A percentile compares a stretch with the other conserved stretches of the same genome.
phyloP scores from a whole-genome alignment of 1,140 invertebrate genomes.

The Antheraea mylitta region DNA sequence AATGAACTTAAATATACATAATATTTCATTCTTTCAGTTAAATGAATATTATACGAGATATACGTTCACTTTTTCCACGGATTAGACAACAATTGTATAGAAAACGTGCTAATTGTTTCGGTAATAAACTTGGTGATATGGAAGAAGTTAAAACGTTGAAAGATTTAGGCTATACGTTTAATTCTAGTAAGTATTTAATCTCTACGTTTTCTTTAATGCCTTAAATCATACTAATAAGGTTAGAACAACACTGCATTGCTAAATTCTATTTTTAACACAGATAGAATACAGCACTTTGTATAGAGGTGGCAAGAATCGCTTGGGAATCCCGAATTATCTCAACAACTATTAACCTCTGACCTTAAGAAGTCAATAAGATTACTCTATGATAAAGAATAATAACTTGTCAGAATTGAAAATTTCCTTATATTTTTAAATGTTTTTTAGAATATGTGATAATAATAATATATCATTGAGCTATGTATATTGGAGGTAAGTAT shows the following conservation, averaged over 20 bases:
- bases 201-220: neutral
- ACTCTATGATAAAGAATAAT: neutral
- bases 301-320: too few species aligned
- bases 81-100: neutral
- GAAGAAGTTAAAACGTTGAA: constrained; percentile 30
- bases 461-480: too few species aligned
- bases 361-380: neutral
- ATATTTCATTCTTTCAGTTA: neutral
- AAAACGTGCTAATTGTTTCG: constrained; percentile 3
- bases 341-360: neutral
- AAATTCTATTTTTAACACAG: too few species aligned
- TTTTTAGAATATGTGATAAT: too few species aligned
- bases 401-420: neutral
- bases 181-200: constrained; percentile 52
- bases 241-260: neutral
- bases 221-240: neutral
- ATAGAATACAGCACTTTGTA: too few species aligned
- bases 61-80: constrained; percentile 2
- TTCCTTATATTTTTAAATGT: neutral
- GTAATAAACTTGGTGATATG: constrained; percentile 20
- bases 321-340: too few species aligned
- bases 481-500: too few species aligned
- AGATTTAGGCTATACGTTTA: constrained; percentile 75
- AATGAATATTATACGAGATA: constrained; percentile 8
- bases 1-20: too few species aligned